phyloP scores from a whole-genome alignment of 2,113 vertebrate genomes.

The Pleuronectes platessa region DNA sequence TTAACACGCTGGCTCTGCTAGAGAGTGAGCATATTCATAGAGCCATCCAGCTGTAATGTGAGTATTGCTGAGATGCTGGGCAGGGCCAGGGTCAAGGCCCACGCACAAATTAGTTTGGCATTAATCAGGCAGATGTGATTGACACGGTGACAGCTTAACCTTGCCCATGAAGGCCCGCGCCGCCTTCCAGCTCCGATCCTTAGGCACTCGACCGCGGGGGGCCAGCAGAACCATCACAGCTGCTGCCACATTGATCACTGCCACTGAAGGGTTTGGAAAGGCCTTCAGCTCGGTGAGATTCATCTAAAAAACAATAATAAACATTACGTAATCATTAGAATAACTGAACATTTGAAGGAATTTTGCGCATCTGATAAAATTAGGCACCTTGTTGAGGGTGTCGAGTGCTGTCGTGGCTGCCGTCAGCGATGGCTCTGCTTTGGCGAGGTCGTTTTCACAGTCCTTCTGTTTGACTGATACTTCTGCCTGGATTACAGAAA shows the following conservation, averaged over 20 bases:
- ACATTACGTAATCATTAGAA: not conserved
- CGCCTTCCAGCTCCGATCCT: conserved; percentile 87
- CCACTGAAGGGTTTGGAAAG: conserved; percentile 84
- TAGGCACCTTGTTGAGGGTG: conserved; percentile 87
- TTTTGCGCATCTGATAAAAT: conserved; percentile 2
- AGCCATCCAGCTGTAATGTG: conserved; percentile 62
- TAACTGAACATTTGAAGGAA: not conserved
- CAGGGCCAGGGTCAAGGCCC: conserved; percentile 74
- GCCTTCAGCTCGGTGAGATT: conserved; percentile 89
- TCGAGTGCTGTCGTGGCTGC: conserved; percentile 84
- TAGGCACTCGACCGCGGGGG: conserved; percentile 79
- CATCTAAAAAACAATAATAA: conserved; percentile 70
- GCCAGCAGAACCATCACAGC: conserved; percentile 88
- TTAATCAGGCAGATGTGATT: conserved; percentile 75
- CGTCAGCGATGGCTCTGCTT: conserved; percentile 86
- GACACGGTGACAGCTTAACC: conserved; percentile 80
- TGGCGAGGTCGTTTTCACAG: conserved; percentile 85
- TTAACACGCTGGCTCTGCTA: conserved; percentile 33
- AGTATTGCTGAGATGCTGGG: conserved; percentile 47
- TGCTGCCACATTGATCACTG: conserved; percentile 85
- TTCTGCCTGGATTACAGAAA: conserved; percentile 85
- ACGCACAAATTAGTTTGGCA: conserved; percentile 73
- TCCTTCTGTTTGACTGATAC: conserved; percentile 85
- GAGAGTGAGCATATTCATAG: conserved; percentile 71
- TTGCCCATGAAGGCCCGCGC: conserved; percentile 87